These are phyloP conservation scores for Nomada lathburiana DNA, from an alignment of 2,888 invertebrate species.

Conservation along the genomic window DNA sequence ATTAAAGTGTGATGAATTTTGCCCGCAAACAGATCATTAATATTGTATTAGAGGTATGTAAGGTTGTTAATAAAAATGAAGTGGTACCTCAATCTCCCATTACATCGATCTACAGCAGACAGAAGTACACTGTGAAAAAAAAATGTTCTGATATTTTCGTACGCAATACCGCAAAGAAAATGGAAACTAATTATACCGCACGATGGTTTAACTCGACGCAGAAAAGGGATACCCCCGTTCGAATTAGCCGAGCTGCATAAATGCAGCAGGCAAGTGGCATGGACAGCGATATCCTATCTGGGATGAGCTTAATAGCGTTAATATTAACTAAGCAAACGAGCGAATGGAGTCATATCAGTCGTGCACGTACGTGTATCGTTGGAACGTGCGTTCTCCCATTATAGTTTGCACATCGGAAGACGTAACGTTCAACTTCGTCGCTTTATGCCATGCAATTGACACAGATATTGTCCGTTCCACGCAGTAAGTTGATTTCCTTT, in stretches of 20 bases:
- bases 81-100: no score
- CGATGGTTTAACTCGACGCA: slow-evolving; percentile 35
- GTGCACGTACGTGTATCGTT: slow-evolving; percentile 51
- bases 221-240: slow-evolving; percentile 52
- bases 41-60: background rate
- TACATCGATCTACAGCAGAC: background rate
- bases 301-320: slow-evolving; percentile 71
- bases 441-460: slow-evolving; percentile 50
- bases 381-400: slow-evolving; percentile 40
- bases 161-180: background rate
- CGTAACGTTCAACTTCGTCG: slow-evolving; percentile 54
- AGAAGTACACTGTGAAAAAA: background rate
- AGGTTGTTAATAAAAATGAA: background rate
- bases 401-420: slow-evolving; percentile 64
- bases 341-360: slow-evolving; percentile 71
- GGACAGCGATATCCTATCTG: slow-evolving; percentile 70
- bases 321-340: slow-evolving; percentile 75
- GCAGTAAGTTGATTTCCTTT: slow-evolving; percentile 36
- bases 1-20: background rate
- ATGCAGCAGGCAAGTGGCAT: slow-evolving; percentile 46
- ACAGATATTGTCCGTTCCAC: slow-evolving; percentile 50
- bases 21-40: background rate
- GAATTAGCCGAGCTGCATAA: slow-evolving; percentile 58
- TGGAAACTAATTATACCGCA: slow-evolving; percentile 23
- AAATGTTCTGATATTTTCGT: background rate